These are phyloP conservation scores for Procambarus virginalis DNA, from an alignment of 1,140 invertebrate species.

Conservation along the genomic window DNA sequence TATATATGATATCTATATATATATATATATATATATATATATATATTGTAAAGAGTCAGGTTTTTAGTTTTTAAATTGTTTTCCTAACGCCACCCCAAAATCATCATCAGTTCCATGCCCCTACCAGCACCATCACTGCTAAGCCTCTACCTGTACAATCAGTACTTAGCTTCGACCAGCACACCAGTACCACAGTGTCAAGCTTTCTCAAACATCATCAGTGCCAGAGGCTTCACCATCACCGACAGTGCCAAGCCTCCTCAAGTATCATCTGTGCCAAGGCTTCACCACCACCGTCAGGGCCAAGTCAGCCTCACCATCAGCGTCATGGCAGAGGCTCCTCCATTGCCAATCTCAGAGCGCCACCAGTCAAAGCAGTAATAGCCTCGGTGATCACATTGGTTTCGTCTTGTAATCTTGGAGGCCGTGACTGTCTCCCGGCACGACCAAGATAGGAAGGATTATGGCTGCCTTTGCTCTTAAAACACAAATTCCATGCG, in stretches of 20 bases:
- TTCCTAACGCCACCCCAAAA: too few species aligned
- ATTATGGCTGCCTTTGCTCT: background rate
- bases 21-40: background rate
- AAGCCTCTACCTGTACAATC: too few species aligned
- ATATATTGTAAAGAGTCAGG: too few species aligned
- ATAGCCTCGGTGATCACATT: background rate
- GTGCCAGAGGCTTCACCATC: background rate
- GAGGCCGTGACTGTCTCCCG: background rate
- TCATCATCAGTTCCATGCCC: too few species aligned
- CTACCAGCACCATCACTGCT: too few species aligned
- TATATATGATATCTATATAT: slow-evolving; percentile 10
- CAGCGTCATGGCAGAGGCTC: background rate
- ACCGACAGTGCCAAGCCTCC: background rate
- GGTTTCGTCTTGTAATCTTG: background rate
- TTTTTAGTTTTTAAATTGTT: too few species aligned
- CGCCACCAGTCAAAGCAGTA: background rate
- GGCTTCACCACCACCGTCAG: too few species aligned
- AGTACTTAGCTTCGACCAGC: too few species aligned
- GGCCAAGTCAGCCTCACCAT: background rate
- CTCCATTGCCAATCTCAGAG: background rate
- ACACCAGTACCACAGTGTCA: too few species aligned
- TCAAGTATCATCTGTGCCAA: background rate
- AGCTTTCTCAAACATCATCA: background rate
- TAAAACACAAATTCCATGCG: too few species aligned
- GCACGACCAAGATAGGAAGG: background rate